Percentiles rank a stretch among this genome's conserved stretches.
These are phyloP conservation scores for Mystacornis crossleyi DNA, from an alignment of 2,113 vertebrate genomes.

Conservation along the genomic window DNA sequence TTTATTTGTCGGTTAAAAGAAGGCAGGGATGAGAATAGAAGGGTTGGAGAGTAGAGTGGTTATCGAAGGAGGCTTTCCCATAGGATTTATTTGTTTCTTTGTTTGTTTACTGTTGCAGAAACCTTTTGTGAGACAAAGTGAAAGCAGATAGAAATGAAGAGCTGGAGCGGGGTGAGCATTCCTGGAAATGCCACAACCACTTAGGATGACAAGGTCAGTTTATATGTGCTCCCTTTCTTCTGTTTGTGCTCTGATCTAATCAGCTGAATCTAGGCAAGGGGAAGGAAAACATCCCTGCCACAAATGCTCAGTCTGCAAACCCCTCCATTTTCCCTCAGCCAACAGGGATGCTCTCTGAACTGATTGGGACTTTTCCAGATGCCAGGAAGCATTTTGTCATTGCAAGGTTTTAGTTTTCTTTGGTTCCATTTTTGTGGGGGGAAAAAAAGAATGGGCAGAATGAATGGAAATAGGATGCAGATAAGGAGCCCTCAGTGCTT, in stretches of 20 bases:
- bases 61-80: background rate
- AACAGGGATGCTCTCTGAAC: background rate
- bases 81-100: background rate
- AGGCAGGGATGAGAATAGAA: background rate
- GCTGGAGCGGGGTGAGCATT: background rate
- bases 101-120: conserved; percentile 6
- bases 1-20: background rate
- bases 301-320: background rate
- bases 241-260: conserved; percentile 24
- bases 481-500: background rate
- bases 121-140: background rate
- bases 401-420: background rate
- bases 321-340: background rate
- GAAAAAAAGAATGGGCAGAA: background rate
- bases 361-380: background rate
- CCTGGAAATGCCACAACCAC: conserved; percentile 38
- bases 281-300: conserved; percentile 12
- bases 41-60: background rate
- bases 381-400: background rate
- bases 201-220: conserved; percentile 59
- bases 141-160: background rate
- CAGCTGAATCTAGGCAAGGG: background rate
- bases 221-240: background rate
- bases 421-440: rapidly evolving
- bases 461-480: background rate